These are phyloP conservation scores for Fragum fragum DNA, from an alignment of 2,888 invertebrate genomes.

Conservation along the genomic window DNA sequence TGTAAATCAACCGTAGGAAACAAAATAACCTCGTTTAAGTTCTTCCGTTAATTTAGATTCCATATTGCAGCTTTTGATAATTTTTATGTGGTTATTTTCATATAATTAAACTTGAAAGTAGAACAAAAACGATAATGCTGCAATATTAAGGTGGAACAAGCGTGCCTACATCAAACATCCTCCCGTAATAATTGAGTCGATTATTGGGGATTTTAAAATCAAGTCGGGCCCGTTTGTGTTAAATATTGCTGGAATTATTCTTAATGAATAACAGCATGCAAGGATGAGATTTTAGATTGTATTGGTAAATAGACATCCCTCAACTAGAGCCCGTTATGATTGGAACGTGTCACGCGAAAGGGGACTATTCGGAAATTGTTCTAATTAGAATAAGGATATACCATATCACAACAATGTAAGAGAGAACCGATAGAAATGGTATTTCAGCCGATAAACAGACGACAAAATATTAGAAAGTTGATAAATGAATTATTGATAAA, in stretches of 20 bases:
- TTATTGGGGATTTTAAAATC: conserved; percentile 25
- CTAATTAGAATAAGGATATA: too few species aligned
- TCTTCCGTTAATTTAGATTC: background rate
- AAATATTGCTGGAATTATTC: conserved; percentile 19
- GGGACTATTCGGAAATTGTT: too few species aligned
- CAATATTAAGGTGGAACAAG: conserved; percentile 15
- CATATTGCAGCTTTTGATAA: conserved; percentile 8
- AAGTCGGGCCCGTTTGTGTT: conserved; percentile 14
- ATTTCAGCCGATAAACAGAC: too few species aligned
- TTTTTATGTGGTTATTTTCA: conserved; percentile 5
- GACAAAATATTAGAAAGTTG: too few species aligned
- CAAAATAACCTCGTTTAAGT: too few species aligned
- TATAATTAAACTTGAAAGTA: background rate
- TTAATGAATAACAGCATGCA: conserved; percentile 21
- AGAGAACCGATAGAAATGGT: too few species aligned
- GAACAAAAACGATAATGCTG: conserved; percentile 14
- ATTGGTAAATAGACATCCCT: background rate
- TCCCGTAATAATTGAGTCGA: background rate
- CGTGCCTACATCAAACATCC: conserved; percentile 13
- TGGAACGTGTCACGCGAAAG: background rate
- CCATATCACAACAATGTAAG: too few species aligned
- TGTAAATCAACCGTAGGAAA: too few species aligned
- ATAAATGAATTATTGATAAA: too few species aligned
- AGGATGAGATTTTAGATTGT: background rate
- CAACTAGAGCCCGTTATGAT: background rate